phyloP scores from a whole-genome alignment of 2,113 vertebrate genomes.

The Murina feae region DNA sequence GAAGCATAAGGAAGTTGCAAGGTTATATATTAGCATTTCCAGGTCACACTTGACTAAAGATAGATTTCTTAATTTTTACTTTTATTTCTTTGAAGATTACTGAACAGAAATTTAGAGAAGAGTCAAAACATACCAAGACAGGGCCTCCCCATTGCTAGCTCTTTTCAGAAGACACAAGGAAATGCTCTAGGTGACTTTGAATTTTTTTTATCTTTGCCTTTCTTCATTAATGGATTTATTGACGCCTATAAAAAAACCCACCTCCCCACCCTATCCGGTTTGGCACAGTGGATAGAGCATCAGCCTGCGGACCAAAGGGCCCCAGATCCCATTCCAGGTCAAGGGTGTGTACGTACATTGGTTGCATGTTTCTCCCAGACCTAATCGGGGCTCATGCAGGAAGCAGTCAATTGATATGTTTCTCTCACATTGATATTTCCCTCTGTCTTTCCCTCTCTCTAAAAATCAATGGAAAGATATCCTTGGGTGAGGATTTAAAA shows the following conservation, averaged over 20 bases:
- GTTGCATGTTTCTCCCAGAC: too few relatives aligned
- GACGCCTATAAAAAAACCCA: not conserved
- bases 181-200: constrained; percentile 34
- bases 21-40: not conserved
- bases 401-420: too few relatives aligned
- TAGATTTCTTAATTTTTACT: not conserved
- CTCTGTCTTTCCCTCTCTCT: too few relatives aligned
- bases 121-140: not conserved
- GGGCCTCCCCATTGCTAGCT: not conserved
- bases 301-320: too few relatives aligned
- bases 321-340: too few relatives aligned
- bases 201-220: not conserved
- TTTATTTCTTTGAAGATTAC: not conserved
- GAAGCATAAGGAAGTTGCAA: not conserved
- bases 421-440: too few relatives aligned
- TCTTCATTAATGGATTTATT: not conserved
- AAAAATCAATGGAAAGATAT: too few relatives aligned
- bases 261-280: too few relatives aligned
- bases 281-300: too few relatives aligned
- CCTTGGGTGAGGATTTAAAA: too few relatives aligned
- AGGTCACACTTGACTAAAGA: not conserved
- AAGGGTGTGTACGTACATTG: too few relatives aligned
- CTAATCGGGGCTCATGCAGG: too few relatives aligned
- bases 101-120: not conserved
- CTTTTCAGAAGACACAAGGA: not conserved